phyloP scores from a whole-genome alignment of 2,113 vertebrate species.

The Calonectris borealis region DNA sequence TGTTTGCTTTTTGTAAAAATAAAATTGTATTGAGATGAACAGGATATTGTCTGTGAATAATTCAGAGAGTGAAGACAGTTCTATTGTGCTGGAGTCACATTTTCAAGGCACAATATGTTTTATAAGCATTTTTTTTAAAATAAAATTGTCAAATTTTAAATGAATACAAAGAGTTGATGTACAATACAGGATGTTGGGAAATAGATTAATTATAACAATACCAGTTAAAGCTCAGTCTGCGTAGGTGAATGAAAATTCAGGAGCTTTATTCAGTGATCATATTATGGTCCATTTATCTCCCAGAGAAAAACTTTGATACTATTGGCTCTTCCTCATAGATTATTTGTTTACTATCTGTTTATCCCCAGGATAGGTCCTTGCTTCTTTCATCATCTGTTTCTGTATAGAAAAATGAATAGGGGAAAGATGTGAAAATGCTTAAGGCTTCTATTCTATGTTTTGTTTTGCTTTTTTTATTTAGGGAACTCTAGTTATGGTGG shows the following conservation, averaged over 20 bases:
- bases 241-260: neutral
- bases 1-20: too few relatives aligned
- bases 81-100: neutral
- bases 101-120: conserved; percentile 19
- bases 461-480: neutral
- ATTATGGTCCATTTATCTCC: neutral
- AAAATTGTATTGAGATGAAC: too few relatives aligned
- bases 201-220: neutral
- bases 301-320: neutral
- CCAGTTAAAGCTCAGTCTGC: neutral
- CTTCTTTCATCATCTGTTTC: neutral
- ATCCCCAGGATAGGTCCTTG: neutral
- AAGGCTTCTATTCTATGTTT: neutral
- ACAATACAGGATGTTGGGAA: neutral
- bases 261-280: neutral
- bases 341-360: neutral
- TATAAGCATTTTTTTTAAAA: neutral
- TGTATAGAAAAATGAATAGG: neutral
- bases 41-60: too few relatives aligned
- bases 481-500: neutral
- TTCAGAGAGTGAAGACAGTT: too few relatives aligned
- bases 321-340: neutral
- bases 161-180: neutral
- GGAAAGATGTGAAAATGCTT: neutral
- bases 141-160: conserved; percentile 6